Conservation (phyloP, 2,888 invertebrate species). For the Lymantria monacha region DNA sequence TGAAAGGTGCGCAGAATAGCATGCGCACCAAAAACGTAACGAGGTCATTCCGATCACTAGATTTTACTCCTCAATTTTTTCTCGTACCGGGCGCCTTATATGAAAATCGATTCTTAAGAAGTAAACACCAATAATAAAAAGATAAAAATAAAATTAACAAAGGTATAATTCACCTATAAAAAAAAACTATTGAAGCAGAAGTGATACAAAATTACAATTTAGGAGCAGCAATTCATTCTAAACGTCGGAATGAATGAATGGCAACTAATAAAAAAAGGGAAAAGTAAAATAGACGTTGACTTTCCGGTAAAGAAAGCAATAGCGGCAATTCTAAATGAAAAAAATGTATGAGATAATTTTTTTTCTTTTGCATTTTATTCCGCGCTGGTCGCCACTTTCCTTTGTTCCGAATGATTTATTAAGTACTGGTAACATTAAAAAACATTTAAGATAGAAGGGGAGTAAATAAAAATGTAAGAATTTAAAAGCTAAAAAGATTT, state of each 20-base stretch:
- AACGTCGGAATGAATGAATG: constrained; percentile 11
- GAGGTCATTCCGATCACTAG: too few relatives aligned
- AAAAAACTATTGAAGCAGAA: neutral
- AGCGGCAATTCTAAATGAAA: constrained; percentile 42
- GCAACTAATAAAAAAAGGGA: constrained; percentile 28
- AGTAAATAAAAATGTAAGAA: constrained; percentile 44
- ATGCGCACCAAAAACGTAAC: too few relatives aligned
- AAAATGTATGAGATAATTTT: constrained; percentile 38
- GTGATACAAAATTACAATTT: constrained; percentile 1
- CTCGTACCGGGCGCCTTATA: too few relatives aligned
- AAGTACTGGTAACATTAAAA: constrained; percentile 57
- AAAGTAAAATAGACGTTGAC: constrained; percentile 41
- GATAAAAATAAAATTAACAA: neutral
- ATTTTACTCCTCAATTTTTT: too few relatives aligned
- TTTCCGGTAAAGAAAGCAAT: constrained; percentile 45
- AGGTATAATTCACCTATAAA: neutral
- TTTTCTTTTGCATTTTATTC: constrained; percentile 37
- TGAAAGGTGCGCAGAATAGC: too few relatives aligned
- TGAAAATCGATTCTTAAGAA: too few relatives aligned
- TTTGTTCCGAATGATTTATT: constrained; percentile 61
- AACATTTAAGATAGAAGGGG: constrained; percentile 56
- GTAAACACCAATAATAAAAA: neutral
- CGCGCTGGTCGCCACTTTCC: constrained; percentile 42
- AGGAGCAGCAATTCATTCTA: neutral
- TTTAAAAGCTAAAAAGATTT: constrained; percentile 5